These are phyloP conservation scores for Liposcelis brunnea DNA, from an alignment of 2,888 invertebrate genomes.

Conservation along the genomic window DNA sequence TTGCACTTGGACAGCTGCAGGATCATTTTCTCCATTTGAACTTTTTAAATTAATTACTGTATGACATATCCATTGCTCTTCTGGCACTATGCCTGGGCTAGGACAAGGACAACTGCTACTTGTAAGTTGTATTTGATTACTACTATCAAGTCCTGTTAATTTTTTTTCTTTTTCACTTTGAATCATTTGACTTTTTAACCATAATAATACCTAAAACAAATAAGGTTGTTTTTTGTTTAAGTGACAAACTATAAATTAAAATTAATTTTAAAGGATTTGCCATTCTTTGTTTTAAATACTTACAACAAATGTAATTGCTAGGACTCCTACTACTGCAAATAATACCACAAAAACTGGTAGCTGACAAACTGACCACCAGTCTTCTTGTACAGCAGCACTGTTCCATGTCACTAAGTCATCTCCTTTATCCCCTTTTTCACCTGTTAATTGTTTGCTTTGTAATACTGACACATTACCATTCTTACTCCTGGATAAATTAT, in stretches of 20 bases:
- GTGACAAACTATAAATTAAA: constrained; percentile 6
- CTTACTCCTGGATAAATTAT: too few species aligned
- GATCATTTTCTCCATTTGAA: background rate
- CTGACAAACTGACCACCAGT: constrained; percentile 5
- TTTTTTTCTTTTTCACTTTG: constrained; percentile 14
- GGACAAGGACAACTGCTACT: constrained; percentile 7
- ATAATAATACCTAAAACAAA: constrained; percentile 18
- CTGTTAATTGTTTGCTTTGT: too few species aligned
- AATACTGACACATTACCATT: too few species aligned
- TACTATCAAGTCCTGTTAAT: constrained; percentile 11
- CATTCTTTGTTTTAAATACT: background rate
- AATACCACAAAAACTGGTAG: constrained; percentile 3
- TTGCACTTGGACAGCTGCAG: background rate
- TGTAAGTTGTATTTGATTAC: constrained; percentile 9
- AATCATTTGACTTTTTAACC: constrained; percentile 20
- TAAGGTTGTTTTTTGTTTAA: too few species aligned
- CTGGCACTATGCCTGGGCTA: constrained; percentile 10
- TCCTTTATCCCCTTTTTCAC: too few species aligned
- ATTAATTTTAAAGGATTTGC: background rate
- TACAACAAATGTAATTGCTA: constrained; percentile 7
- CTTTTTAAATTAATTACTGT: constrained; percentile 15
- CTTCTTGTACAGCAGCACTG: background rate
- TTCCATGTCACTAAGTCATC: too few species aligned
- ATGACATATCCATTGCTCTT: constrained; percentile 19
- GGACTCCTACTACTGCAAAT: constrained; percentile 5